Evolutionary conservation across 2,888 invertebrate genomes (phyloP), one percentile per base, ranked within the genome.

Genomic region (Ephialtes manifestator): DNA sequence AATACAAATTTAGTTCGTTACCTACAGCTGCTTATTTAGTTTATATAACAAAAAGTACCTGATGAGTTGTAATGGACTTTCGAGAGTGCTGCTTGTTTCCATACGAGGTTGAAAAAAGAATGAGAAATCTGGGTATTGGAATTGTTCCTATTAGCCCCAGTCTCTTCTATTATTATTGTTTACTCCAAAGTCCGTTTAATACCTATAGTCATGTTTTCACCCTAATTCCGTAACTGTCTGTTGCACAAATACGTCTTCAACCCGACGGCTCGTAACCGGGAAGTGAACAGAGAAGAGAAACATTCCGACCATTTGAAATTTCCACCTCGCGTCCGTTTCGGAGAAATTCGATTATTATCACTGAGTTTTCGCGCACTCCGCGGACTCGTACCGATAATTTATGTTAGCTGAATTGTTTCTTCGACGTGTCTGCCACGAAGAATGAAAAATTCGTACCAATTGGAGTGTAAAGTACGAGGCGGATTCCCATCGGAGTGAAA

Each of bases 361-460:
- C 35, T 4, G 51, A 71, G 35, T 15, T 13, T 39, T 31, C 60
- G 31, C 4, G 15, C 31, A 2, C 35, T 60, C 31, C n/a, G 5
- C 28, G 31, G 5, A 31, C 2, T 65, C 39, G 18, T 39, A 20
- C 39, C 24, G n/a, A 7, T 35, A 58, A 77, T 68, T 68, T 68
- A 24, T 67, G 68, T 68, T 68, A 24, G 39, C 68, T 43, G 18
- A 55, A 68, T 77, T 68, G 55, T 75, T 63, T 75, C 75, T 75
- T 46, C 48, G 48, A 60, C 48, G 35, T 35, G 35, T 39, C 63
- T 65, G 35, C 63, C 46, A n/a, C 31, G 74, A 5, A 35, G 35
- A 63, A 63, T 60, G 48, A 60, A 20, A 70, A 48, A 58, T 48
- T 67, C 65, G 18, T 24, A 39, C 35, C 58, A 24, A 67, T 74